These are phyloP conservation scores for Phyllotreta striolata DNA, from an alignment of 2,888 invertebrate species.

Conservation along the genomic window DNA sequence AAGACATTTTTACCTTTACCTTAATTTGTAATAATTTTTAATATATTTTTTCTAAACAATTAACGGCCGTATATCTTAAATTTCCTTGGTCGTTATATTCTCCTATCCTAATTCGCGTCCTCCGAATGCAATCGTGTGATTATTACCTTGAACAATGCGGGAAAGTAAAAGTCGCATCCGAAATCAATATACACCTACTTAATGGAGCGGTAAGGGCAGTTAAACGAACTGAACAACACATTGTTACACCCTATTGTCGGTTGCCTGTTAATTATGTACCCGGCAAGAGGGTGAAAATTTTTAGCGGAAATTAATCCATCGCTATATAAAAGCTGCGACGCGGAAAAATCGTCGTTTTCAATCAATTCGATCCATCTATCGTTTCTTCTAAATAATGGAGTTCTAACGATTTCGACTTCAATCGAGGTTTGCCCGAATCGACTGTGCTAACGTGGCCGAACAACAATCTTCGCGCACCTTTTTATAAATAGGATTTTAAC, in stretches of 20 bases:
- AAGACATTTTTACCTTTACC: too few species aligned
- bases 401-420: not conserved
- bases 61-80: too few species aligned
- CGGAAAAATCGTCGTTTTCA: too few species aligned
- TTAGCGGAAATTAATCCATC: too few species aligned
- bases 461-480: slow-evolving; percentile 49
- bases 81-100: too few species aligned
- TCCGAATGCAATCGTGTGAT: slow-evolving; percentile 9
- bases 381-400: too few species aligned
- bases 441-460: slow-evolving; percentile 11
- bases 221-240: slow-evolving; percentile 25
- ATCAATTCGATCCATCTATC: not conserved
- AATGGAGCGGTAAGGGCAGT: slow-evolving; percentile 19
- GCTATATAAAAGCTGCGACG: too few species aligned
- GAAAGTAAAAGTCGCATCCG: slow-evolving; percentile 24
- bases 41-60: too few species aligned
- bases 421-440: not conserved
- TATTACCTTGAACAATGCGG: slow-evolving; percentile 23
- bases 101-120: too few species aligned
- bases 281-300: too few species aligned
- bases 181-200: slow-evolving; percentile 30
- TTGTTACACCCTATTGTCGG: slow-evolving; percentile 9
- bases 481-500: slow-evolving; percentile 46
- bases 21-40: too few species aligned
- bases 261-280: not conserved